These are phyloP conservation scores for Embiotoca jacksoni DNA, from an alignment of 2,113 vertebrate genomes.

Conservation along the genomic window DNA sequence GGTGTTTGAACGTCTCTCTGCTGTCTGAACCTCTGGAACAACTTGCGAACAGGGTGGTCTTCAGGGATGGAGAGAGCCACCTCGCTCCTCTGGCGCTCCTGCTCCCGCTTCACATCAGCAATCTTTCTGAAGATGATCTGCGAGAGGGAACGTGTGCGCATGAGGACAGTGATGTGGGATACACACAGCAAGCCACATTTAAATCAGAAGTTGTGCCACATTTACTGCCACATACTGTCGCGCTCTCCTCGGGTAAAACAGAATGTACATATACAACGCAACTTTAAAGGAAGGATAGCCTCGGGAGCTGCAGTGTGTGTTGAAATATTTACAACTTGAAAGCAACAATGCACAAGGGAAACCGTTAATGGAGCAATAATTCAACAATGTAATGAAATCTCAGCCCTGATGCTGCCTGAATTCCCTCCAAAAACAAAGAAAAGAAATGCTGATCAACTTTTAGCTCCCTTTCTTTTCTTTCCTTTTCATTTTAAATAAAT, in stretches of 20 bases:
- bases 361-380: constrained; percentile 49
- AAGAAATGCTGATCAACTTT: constrained; percentile 2
- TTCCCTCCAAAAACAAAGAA: constrained; percentile 11
- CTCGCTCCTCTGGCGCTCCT: constrained; percentile 93
- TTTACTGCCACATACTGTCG: not conserved
- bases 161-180: constrained; percentile 11
- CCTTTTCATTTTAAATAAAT: not conserved
- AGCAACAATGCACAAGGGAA: constrained; percentile 41
- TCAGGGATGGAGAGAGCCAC: constrained; percentile 94
- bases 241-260: constrained; percentile 9
- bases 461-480: not conserved
- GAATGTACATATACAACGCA: constrained; percentile 30
- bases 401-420: not conserved
- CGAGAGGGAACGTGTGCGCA: constrained; percentile 13
- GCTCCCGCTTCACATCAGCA: constrained; percentile 94
- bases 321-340: constrained; percentile 67
- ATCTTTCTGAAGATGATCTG: constrained; percentile 98
- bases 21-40: constrained; percentile 98
- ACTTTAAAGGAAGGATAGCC: constrained; percentile 33
- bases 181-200: not conserved
- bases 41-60: constrained; percentile 96
- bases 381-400: not conserved
- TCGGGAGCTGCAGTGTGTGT: constrained; percentile 1
- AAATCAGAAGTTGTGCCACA: not conserved
- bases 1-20: constrained; percentile 91